Evolutionary conservation across 2,888 invertebrate genomes (phyloP), one percentile per base, ranked within the genome.

Genomic region (Tinea trinotella): DNA sequence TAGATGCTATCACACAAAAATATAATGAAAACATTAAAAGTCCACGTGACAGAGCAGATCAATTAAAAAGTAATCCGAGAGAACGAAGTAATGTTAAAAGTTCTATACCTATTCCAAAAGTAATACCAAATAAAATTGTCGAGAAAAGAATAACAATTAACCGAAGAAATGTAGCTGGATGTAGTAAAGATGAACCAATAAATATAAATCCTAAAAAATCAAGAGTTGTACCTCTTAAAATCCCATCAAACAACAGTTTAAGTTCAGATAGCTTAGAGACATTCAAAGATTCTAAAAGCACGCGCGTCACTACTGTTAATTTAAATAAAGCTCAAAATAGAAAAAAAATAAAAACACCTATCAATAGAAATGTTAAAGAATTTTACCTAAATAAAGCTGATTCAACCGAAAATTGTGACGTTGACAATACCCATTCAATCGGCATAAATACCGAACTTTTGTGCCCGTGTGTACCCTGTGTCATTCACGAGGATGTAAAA

Each of bases 261-360:
- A 85, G 84, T 62, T 64, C 78, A 59, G 84, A 83, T 58, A 85
- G 84, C 59, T 70, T 84, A 40, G 83, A 84, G 48, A 35, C 22
- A 2, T 24, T 6, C 13, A 12, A 15, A 12, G 24, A 30, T n/a
- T 40, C 40, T 2, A 40, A 40, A 40, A 15, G 40, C 7, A 7
- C n/a, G 7, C 12, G 19, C 7, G 19, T 19, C 10, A 19, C 46
- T 17, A 19, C 18, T 13, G 7, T 12, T 13, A 40, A 40, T 12
- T 30, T n/a, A 4, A 30, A 30, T 30, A 30, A n/a, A 30, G 7
- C 30, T 2, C 7, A 30, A 30, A 40, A n/a, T 13, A 15, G 12
- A 10, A 6, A 19, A 48, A 15, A 10, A 10, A 22, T n/a, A 12
- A 22, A 2, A 49, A 49, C 5, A 49, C 10, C 20, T 9, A 49